phyloP scores from a whole-genome alignment of 2,797 vertebrate species.

The Chelmon rostratus region DNA sequence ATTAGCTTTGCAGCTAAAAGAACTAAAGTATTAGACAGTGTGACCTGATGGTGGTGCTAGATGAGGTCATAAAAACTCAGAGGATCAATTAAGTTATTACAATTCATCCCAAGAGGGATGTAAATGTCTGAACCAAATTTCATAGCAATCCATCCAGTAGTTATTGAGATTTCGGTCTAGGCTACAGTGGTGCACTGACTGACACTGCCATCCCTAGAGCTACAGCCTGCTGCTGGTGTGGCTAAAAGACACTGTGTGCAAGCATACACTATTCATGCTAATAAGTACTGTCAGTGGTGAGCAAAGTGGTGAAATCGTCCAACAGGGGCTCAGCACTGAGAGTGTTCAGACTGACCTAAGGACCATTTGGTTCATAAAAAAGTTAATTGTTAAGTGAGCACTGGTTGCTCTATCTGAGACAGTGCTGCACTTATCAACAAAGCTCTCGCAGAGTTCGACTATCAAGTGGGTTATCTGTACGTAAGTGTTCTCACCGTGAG shows the following conservation, averaged over 20 bases:
- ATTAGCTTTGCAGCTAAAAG: too few relatives aligned
- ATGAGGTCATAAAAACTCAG: too few relatives aligned
- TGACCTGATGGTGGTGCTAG: too few relatives aligned
- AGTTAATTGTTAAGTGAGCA: background rate
- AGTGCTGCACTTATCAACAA: background rate
- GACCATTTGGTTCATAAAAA: background rate
- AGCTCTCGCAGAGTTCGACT: background rate
- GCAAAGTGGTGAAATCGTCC: background rate
- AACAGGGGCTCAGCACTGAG: background rate
- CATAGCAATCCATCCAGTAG: background rate
- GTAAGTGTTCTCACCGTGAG: slow-evolving; percentile 86
- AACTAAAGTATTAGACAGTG: too few relatives aligned
- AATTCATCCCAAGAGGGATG: too few relatives aligned
- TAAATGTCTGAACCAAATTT: background rate
- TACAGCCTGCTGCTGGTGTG: background rate
- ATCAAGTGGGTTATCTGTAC: background rate
- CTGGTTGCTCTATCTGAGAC: background rate
- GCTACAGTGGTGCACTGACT: background rate
- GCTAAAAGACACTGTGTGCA: background rate
- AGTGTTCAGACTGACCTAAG: background rate
- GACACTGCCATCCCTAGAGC: background rate
- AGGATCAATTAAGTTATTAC: too few relatives aligned
- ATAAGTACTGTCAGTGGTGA: background rate
- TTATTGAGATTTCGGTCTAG: background rate
- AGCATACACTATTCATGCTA: background rate